These are phyloP conservation scores for Tipula vernalis DNA, from an alignment of 2,888 invertebrate genomes.

Conservation along the genomic window DNA sequence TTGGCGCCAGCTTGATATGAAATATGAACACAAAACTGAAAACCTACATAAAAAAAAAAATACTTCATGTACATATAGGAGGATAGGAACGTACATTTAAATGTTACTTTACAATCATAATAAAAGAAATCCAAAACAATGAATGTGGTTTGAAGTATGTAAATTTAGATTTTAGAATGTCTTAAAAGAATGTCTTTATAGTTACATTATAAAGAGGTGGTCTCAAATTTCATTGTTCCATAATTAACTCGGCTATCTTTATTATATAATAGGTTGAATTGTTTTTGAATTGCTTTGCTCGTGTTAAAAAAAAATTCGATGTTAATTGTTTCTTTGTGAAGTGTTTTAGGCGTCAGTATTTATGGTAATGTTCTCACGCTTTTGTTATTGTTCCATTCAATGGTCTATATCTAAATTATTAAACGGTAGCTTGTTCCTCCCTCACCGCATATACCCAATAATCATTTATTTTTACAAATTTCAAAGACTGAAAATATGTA, in stretches of 20 bases:
- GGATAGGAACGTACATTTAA: neutral
- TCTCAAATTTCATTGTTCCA: neutral
- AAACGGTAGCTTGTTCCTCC: neutral
- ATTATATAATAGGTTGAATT: neutral
- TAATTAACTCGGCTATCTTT: neutral
- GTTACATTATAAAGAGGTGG: neutral
- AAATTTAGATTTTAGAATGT: neutral
- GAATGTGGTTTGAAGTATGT: neutral
- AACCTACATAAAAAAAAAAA: neutral
- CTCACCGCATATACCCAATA: neutral
- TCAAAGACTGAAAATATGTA: no score
- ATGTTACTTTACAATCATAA: neutral
- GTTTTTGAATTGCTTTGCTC: neutral
- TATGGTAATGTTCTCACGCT: neutral
- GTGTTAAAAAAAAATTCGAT: neutral
- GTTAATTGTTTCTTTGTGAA: slow-evolving; percentile 4
- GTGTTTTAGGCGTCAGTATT: neutral
- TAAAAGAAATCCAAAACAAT: neutral
- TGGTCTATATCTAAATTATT: neutral
- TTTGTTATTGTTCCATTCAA: neutral
- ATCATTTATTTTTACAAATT: no score
- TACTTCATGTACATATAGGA: neutral
- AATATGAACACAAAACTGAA: neutral
- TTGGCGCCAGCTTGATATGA: neutral
- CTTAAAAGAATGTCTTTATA: neutral